phyloP scores from a whole-genome alignment of 2,113 vertebrate species.

The Thomomys bottae region DNA sequence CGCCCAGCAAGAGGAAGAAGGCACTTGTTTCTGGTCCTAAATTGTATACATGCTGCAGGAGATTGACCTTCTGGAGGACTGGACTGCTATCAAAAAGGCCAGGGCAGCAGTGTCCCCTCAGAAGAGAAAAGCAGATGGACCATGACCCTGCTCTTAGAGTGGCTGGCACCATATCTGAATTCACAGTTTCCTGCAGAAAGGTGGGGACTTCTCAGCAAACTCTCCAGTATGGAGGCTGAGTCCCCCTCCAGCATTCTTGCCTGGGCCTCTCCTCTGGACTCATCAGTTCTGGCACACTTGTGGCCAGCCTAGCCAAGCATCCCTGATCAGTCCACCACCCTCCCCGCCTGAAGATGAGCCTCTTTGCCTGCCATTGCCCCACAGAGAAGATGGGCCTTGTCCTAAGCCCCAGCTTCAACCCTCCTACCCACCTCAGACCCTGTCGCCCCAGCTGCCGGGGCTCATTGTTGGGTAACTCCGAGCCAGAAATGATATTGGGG shows the following conservation, averaged over 20 bases:
- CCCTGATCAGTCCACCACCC: neutral
- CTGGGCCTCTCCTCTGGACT: neutral
- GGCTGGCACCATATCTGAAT: neutral
- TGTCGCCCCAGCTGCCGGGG: neutral
- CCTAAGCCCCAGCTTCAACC: neutral
- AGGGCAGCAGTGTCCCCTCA: slow-evolving; percentile 89
- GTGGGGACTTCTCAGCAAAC: neutral
- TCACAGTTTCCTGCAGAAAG: neutral
- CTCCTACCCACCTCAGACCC: neutral
- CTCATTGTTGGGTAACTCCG: neutral
- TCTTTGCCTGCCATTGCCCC: too few species aligned
- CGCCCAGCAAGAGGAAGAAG: slow-evolving; percentile 90
- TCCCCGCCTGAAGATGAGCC: neutral
- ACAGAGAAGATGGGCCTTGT: too few species aligned
- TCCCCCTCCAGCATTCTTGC: neutral
- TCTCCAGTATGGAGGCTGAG: neutral
- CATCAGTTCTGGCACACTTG: neutral
- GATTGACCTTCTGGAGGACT: slow-evolving; percentile 94
- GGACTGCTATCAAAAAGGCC: slow-evolving; percentile 94
- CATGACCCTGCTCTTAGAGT: slow-evolving; percentile 36
- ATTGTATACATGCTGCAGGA: slow-evolving; percentile 95
- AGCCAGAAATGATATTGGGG: neutral
- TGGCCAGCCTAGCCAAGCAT: neutral
- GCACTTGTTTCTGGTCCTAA: slow-evolving; percentile 93
- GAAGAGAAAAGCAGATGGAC: slow-evolving; percentile 90